phyloP scores from a whole-genome alignment of 2,888 invertebrate genomes.

The Mesorhabditis spiculigera region DNA sequence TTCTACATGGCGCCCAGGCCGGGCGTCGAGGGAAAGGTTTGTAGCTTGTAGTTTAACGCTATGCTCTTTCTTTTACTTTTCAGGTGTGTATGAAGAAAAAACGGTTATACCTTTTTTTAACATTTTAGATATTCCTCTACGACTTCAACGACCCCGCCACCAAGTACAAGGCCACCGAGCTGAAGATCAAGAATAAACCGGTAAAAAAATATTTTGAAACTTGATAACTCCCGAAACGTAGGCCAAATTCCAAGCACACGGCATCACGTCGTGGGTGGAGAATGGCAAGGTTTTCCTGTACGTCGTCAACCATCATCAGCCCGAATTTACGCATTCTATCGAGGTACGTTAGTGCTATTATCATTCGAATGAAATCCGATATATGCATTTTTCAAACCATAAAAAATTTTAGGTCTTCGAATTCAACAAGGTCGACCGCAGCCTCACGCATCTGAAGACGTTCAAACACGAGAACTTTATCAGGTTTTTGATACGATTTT shows the following conservation, averaged over 20 bases:
- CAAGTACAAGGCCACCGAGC: slow-evolving; percentile 8
- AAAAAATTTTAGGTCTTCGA: slow-evolving; percentile 20
- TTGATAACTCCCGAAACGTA: slow-evolving; percentile 12
- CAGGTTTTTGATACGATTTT: slow-evolving; percentile 12
- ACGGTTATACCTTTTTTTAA: slow-evolving; percentile 7
- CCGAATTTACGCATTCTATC: slow-evolving; percentile 29
- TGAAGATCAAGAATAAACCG: slow-evolving; percentile 14
- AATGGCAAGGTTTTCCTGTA: slow-evolving; percentile 31
- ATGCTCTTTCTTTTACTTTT: too few relatives aligned
- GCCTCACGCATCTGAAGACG: slow-evolving; percentile 27
- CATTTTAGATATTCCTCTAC: slow-evolving; percentile 31
- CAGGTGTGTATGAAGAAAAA: too few relatives aligned
- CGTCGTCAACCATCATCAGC: slow-evolving; percentile 24
- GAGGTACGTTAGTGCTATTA: slow-evolving; percentile 14
- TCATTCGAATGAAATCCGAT: not conserved
- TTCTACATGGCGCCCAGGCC: slow-evolving; percentile 21
- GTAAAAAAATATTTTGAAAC: slow-evolving; percentile 8
- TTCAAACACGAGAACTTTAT: slow-evolving; percentile 27
- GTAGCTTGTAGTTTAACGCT: not conserved
- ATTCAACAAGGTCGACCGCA: slow-evolving; percentile 20
- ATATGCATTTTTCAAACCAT: not conserved
- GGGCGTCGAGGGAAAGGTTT: not conserved
- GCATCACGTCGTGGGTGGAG: slow-evolving; percentile 27
- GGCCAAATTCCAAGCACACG: slow-evolving; percentile 36
- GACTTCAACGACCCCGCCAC: slow-evolving; percentile 21